Base-by-base conservation (phyloP, 2,888 invertebrate species). In the Drosophila barbarae region DNA sequence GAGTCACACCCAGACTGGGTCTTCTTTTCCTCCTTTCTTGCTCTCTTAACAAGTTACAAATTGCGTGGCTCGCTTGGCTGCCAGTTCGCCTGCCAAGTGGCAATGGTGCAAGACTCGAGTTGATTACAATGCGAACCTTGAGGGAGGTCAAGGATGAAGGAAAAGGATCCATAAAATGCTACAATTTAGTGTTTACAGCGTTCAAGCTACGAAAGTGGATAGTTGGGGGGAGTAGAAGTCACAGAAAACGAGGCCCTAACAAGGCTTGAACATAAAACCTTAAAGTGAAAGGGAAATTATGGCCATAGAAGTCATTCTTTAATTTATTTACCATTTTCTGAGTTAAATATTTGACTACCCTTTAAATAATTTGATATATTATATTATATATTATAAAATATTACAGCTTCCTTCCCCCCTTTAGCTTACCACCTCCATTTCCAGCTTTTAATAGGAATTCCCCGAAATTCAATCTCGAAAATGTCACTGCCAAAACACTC, bases 401-500 rank as follows among this genome's bases (percentile, higher is more conserved):
- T n/a, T 4, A 18, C 4, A 7, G 18, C 7, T 13, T 28, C 1
- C 2, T 8, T 44, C 2, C 5, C 5, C 8, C 5, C n/a, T 21
- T 21, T 8, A 9, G 15, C 58, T 44, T 46, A 39, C 60, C 59
- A 18, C 4, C 12, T 36, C 6, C 55, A n/a, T 21, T 15, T 15
- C 5, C 9, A 46, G 12, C 15, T 23, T 10, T 8, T 23, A 44
- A 36, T 36, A 8, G 12, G 13, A 58, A 32, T 26, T 32, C 38
- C 32, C 30, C 12, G 1, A 39, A 38, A 21, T 42, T 36, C 41
- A 36, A 56, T 56, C 41, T 44, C 7, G 5, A 42, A 63, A 56
- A 44, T 67, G 41, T 66, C 49, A 49, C 35, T 23, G 65, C 9
- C 52, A 50, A 39, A 50, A 81, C 78, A 84, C 78, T 79, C 76